Evolutionary conservation across 2,113 vertebrate genomes (phyloP), one percentile per base, ranked within the genome.

Genomic region (Limnothrissa miodon): DNA sequence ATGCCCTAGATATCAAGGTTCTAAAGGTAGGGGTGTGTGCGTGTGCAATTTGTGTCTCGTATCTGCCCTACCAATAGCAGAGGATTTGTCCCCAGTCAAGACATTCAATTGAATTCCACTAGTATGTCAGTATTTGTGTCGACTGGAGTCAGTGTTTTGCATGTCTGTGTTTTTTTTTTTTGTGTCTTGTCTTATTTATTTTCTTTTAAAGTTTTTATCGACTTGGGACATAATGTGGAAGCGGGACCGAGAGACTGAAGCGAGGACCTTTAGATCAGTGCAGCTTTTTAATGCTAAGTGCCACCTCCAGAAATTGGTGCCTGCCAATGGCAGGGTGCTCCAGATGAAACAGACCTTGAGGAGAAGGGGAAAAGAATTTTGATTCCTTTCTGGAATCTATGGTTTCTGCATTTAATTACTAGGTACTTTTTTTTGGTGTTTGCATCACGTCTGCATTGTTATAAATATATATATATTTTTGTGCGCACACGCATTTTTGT

Each of bases 301-400:
- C 88, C 91, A 74, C 84, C 83, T 87, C 44, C 44, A 83, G 87
- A 86, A 56, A 88, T 85, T 62, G 39, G 45, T 46, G n/a, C 21
- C 23, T 33, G 17, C 48, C 17, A 19, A 19, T 51, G 45, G 45
- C 89, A 89, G 90, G 90, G 84, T 87, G 81, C 81, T 93, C 94
- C 93, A 91, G 93, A 78, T 90, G 62, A 92, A 94, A 93, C 93
- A 93, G 95, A 95, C 94, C 95, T 92, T 95, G 92, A 74, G 90
- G 94, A 95, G 94, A 96, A 96, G 96, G 96, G 93, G 96, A 95
- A 93, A 74, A 74, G 36, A 95, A 93, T 94, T 93, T 96, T 96
- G 96, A 98, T 99, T 98, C 97, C 95, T 86, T 97, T 94, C 90
- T 92, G 97, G 97, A 97, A 97, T 98, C 96, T 96, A 91, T 29